phyloP scores from a whole-genome alignment of 1,140 invertebrate species.

The Drosophila athabasca region DNA sequence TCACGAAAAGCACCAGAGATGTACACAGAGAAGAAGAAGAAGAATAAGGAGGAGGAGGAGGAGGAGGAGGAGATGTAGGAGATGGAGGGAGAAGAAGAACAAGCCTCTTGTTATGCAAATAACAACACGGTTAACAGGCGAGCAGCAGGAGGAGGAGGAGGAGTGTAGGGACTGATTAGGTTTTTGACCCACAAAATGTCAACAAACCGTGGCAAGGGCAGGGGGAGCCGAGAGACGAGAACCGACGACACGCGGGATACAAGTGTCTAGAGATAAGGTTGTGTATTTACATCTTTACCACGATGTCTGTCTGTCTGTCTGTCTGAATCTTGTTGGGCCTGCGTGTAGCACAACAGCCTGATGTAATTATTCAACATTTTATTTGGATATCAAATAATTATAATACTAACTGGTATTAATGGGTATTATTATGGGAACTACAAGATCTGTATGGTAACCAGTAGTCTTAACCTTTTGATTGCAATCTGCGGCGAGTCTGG shows the following conservation, averaged over 20 bases:
- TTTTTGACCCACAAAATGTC: constrained; percentile 33
- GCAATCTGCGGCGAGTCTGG: too few species aligned
- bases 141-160: background rate
- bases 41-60: background rate
- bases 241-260: background rate
- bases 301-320: constrained; percentile 2
- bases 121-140: constrained; percentile 16
- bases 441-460: too few species aligned
- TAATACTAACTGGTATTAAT: too few species aligned
- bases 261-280: constrained; percentile 1
- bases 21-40: background rate
- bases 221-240: constrained; percentile 10
- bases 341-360: too few species aligned
- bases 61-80: background rate
- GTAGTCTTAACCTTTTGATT: too few species aligned
- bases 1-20: constrained; percentile 11
- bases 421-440: too few species aligned
- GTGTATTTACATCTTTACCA: background rate
- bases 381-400: too few species aligned
- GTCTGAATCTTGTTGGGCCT: background rate
- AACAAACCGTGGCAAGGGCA: constrained; percentile 19
- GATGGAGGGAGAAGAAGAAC: background rate
- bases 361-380: too few species aligned
- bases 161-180: constrained; percentile 12
- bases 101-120: constrained; percentile 27